Percentiles rank a stretch among this genome's conserved stretches.
Conservation (phyloP, 2,113 vertebrate genomes). For the Eurystomus gularis region DNA sequence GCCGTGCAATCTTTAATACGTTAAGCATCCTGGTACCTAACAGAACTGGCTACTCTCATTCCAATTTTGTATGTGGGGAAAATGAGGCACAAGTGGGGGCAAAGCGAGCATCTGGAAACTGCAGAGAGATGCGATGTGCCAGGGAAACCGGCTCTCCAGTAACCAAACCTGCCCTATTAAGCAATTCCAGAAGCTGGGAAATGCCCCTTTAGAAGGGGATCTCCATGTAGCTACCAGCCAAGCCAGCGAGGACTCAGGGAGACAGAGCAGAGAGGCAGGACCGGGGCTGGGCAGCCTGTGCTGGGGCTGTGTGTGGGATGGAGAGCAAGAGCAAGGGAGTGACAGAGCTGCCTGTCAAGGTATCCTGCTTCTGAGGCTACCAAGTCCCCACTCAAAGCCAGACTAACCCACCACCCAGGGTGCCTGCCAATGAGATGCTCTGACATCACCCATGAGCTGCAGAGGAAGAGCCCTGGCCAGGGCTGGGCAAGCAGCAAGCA, state of each 20-base stretch:
- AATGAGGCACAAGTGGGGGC: not conserved
- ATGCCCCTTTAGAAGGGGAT: not conserved
- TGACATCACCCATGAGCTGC: not conserved
- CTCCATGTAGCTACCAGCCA: not conserved
- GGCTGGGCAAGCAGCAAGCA: not conserved
- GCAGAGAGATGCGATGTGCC: not conserved
- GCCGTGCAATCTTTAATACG: rapidly evolving
- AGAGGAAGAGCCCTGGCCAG: not conserved
- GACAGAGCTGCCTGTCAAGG: not conserved
- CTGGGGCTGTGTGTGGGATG: not conserved
- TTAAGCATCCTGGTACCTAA: not conserved
- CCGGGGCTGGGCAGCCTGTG: rapidly evolving
- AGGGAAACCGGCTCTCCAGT: not conserved
- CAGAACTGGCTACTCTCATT: not conserved
- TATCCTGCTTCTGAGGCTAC: not conserved
- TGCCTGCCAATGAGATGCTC: not conserved
- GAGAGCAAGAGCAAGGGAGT: not conserved
- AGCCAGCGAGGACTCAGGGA: not conserved
- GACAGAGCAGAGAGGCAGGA: not conserved
- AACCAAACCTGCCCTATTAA: not conserved
- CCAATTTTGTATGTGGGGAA: not conserved
- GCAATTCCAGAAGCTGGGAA: not conserved
- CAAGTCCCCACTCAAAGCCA: not conserved
- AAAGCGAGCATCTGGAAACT: not conserved
- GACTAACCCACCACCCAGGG: not conserved